These are phyloP conservation scores for Lasiurus borealis DNA, from an alignment of 2,113 vertebrate genomes.

Conservation along the genomic window DNA sequence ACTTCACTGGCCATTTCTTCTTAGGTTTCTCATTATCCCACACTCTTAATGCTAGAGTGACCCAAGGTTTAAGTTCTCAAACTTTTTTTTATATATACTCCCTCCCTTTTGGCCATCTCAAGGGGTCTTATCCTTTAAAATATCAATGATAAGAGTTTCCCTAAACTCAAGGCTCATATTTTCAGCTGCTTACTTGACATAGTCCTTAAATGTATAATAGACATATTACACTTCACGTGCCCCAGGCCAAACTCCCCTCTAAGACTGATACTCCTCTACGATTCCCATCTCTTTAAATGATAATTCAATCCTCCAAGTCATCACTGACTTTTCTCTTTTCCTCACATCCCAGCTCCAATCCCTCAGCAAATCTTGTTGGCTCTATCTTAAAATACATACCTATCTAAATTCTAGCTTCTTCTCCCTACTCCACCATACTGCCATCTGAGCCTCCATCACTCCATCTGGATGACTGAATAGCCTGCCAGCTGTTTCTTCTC, in stretches of 20 bases:
- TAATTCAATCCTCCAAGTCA: not conserved
- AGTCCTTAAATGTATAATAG: not conserved
- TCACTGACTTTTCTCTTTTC: not conserved
- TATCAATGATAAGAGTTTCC: not conserved
- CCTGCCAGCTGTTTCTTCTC: not conserved
- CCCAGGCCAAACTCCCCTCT: not conserved
- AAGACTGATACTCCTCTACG: not conserved
- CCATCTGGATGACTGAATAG: not conserved
- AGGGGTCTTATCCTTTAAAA: not conserved
- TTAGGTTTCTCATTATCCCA: not conserved
- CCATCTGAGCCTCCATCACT: not conserved
- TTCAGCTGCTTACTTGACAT: not conserved
- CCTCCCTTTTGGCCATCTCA: not conserved
- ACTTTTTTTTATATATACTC: not conserved
- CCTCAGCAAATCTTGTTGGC: not conserved
- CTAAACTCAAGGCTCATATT: not conserved
- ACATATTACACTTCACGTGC: not conserved
- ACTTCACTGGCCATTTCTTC: not conserved
- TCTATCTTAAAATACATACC: not conserved
- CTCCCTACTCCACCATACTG: not conserved
- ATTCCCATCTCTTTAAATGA: not conserved
- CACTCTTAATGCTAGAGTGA: not conserved
- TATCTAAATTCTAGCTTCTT: not conserved
- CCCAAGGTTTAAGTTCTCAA: not conserved
- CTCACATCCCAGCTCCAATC: not conserved